A percentile compares a stretch with the other conserved stretches of the same genome.
Evolutionary conservation across 1,140 invertebrate species (phyloP).

Genomic region (Zaprionus lachaisei): DNA sequence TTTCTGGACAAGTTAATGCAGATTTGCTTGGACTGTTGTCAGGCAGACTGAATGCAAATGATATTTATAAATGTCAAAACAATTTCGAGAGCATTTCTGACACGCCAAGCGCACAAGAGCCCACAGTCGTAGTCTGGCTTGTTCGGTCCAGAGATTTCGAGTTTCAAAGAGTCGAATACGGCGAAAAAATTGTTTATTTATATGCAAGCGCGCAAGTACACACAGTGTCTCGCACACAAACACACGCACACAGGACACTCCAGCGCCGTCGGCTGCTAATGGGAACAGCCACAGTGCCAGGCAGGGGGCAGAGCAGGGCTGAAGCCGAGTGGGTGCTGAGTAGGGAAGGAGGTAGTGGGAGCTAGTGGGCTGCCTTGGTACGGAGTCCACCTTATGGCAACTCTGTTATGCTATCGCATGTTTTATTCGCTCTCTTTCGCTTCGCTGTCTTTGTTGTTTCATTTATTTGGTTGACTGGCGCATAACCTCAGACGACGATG

Average conservation of each 20-base stretch:
- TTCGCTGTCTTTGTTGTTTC: constrained; percentile 72
- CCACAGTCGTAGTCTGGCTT: neutral
- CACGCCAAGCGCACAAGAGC: neutral
- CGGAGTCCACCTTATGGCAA: constrained; percentile 44
- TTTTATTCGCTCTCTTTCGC: constrained; percentile 61
- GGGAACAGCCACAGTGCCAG: constrained; percentile 33
- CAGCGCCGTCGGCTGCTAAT: constrained; percentile 46
- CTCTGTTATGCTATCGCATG: constrained; percentile 74
- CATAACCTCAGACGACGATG: constrained; percentile 66
- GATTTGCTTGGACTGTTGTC: neutral
- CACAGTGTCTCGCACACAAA: constrained; percentile 14
- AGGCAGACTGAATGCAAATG: constrained; percentile 13
- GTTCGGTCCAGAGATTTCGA: constrained; percentile 44
- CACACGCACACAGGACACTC: constrained; percentile 50
- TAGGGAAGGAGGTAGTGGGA: neutral
- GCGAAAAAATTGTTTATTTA: constrained; percentile 71
- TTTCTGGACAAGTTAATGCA: neutral
- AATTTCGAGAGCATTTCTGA: constrained; percentile 16
- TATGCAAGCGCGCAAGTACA: constrained; percentile 17
- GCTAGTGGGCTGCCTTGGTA: neutral
- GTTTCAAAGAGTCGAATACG: constrained; percentile 53
- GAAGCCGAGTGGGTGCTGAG: constrained; percentile 11
- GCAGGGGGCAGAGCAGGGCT: neutral
- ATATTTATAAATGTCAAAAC: constrained; percentile 42
- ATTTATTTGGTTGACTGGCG: constrained; percentile 79